Conservation (phyloP, 2,888 invertebrate genomes). For the Drosophila peninsularis region DNA sequence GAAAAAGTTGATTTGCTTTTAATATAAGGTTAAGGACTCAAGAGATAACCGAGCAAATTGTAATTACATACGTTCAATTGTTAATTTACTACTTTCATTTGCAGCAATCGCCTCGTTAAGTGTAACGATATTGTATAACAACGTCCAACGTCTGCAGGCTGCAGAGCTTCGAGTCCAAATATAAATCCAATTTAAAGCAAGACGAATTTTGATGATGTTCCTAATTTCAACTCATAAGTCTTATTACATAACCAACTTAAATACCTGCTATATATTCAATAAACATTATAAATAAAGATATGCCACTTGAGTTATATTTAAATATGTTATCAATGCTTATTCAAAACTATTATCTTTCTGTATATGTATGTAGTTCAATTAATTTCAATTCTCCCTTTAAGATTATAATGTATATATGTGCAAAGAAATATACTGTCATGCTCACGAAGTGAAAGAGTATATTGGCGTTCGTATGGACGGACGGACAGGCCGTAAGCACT, state of each 20-base stretch:
- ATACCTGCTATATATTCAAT: not conserved
- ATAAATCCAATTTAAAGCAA: slow-evolving; percentile 5
- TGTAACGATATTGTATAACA: slow-evolving; percentile 55
- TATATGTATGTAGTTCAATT: not conserved
- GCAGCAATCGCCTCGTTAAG: slow-evolving; percentile 70
- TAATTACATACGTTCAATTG: slow-evolving; percentile 50
- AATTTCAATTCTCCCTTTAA: not conserved
- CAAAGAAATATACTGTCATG: too few relatives aligned
- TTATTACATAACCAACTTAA: not conserved
- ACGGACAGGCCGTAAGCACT: too few relatives aligned
- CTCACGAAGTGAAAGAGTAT: not conserved
- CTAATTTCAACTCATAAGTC: slow-evolving; percentile 16
- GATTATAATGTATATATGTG: not conserved
- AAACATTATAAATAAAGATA: not conserved
- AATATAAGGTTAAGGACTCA: slow-evolving; percentile 29
- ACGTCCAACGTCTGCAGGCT: not conserved
- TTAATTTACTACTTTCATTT: slow-evolving; percentile 46
- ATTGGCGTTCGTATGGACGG: not conserved
- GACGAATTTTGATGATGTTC: slow-evolving; percentile 46
- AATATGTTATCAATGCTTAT: not conserved
- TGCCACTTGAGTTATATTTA: not conserved
- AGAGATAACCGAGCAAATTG: slow-evolving; percentile 50
- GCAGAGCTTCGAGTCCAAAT: not conserved
- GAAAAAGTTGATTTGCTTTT: slow-evolving; percentile 45
- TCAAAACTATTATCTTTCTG: not conserved